These are phyloP conservation scores for Philaethria dido DNA, from an alignment of 2,888 invertebrate species.

Conservation along the genomic window DNA sequence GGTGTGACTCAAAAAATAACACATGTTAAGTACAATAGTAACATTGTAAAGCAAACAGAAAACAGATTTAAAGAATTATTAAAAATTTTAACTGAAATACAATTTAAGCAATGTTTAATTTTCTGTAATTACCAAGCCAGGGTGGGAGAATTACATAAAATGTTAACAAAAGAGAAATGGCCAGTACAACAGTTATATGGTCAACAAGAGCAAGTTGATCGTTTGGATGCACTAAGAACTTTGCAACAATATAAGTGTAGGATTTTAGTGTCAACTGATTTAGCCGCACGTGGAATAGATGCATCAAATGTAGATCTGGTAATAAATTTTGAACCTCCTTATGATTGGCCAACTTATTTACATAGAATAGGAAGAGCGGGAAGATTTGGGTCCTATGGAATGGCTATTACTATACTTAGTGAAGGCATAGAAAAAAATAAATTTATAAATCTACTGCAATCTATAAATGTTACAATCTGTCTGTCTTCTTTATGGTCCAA, in stretches of 20 bases:
- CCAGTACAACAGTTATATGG: slow-evolving; percentile 91
- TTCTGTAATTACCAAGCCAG: slow-evolving; percentile 95
- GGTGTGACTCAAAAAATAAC: slow-evolving; percentile 92
- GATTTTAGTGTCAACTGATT: slow-evolving; percentile 94
- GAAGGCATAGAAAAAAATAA: slow-evolving; percentile 85
- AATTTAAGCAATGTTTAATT: slow-evolving; percentile 95
- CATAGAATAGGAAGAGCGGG: slow-evolving; percentile 98
- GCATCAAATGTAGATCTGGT: slow-evolving; percentile 96
- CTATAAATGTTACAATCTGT: slow-evolving; percentile 74
- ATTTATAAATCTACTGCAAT: slow-evolving; percentile 83
- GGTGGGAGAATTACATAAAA: slow-evolving; percentile 90
- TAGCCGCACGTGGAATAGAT: slow-evolving; percentile 97
- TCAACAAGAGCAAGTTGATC: slow-evolving; percentile 89
- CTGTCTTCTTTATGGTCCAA: slow-evolving; percentile 61
- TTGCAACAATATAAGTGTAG: slow-evolving; percentile 92
- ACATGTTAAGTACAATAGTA: slow-evolving; percentile 84
- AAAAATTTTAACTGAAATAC: slow-evolving; percentile 87
- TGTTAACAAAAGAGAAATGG: slow-evolving; percentile 89
- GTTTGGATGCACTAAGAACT: slow-evolving; percentile 89
- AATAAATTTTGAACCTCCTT: slow-evolving; percentile 95
- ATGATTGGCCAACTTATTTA: slow-evolving; percentile 91
- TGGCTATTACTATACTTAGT: slow-evolving; percentile 89
- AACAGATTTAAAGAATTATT: slow-evolving; percentile 86
- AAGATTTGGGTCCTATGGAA: slow-evolving; percentile 94
- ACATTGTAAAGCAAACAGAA: slow-evolving; percentile 86